Percentiles rank a stretch among this genome's conserved stretches.
Evolutionary conservation across 35 echinoderm and acorn worm species (phyloP).

Genomic region (Lytechinus pictus): DNA sequence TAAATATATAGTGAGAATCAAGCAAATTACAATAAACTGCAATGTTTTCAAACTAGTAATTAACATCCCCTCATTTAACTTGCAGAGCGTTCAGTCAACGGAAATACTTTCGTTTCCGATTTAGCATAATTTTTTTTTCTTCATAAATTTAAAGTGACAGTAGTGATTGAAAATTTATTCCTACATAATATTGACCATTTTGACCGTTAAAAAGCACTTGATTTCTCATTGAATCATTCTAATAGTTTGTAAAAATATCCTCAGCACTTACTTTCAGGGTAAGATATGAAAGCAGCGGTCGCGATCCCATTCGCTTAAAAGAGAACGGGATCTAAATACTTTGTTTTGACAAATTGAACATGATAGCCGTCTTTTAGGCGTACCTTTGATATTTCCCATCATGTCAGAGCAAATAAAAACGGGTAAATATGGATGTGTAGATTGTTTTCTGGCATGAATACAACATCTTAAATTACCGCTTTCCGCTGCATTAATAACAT

Average conservation of each 20-base stretch:
- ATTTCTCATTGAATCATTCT: too few species aligned
- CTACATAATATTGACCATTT: too few species aligned
- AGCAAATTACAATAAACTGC: too few species aligned
- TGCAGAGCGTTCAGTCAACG: too few species aligned
- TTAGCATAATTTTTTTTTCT: too few species aligned
- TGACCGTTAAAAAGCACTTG: too few species aligned
- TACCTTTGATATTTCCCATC: constrained; percentile 11
- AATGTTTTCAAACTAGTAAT: too few species aligned
- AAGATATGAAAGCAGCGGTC: not conserved
- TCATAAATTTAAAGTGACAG: too few species aligned
- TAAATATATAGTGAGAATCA: too few species aligned
- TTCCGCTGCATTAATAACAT: not conserved
- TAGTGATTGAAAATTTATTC: too few species aligned
- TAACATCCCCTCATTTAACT: too few species aligned
- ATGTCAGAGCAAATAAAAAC: not conserved
- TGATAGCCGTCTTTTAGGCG: not conserved
- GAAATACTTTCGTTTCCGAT: too few species aligned
- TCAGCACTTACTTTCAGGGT: not conserved
- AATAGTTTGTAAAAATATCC: not conserved
- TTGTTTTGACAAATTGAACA: not conserved
- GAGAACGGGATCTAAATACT: not conserved
- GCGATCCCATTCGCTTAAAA: not conserved
- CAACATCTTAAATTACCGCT: not conserved
- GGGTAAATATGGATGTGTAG: not conserved
- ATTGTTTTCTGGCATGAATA: not conserved